A percentile compares a stretch with the other conserved stretches of the same genome.
Evolutionary conservation across 2,888 invertebrate species (phyloP).

Genomic region (Zonitis immaculata): DNA sequence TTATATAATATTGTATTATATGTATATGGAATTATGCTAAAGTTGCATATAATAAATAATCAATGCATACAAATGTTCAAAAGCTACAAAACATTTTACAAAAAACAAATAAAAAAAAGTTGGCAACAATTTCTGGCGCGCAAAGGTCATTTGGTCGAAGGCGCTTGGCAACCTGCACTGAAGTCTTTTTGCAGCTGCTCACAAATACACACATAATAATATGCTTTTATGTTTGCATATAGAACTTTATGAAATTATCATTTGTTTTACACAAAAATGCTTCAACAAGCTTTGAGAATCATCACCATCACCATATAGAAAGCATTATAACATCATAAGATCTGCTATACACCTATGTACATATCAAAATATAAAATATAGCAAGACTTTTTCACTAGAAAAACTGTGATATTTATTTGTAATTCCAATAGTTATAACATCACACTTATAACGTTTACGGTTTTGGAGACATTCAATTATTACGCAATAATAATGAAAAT

Average conservation of each 20-base stretch:
- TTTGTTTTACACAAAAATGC: neutral
- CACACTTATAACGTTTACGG: no score
- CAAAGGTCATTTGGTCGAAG: slow-evolving; percentile 13
- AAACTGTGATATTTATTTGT: neutral
- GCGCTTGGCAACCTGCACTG: slow-evolving; percentile 10
- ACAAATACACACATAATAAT: neutral
- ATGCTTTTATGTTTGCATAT: neutral
- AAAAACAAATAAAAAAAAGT: neutral
- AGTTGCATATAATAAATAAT: neutral
- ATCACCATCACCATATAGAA: no score
- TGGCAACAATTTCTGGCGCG: slow-evolving; percentile 7
- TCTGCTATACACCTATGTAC: no score
- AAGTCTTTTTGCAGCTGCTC: neutral
- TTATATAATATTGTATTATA: no score
- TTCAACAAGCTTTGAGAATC: neutral
- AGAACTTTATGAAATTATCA: neutral
- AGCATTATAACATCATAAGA: neutral
- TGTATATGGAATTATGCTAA: no score
- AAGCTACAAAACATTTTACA: no score
- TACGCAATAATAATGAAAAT: no score
- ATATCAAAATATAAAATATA: neutral
- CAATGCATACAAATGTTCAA: neutral
- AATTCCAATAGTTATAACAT: neutral
- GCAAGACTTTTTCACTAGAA: neutral
- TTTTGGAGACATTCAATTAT: neutral